Evolutionary conservation across 2,797 vertebrate genomes (phyloP).

Genomic region (Pipistrellus pygmaeus): DNA sequence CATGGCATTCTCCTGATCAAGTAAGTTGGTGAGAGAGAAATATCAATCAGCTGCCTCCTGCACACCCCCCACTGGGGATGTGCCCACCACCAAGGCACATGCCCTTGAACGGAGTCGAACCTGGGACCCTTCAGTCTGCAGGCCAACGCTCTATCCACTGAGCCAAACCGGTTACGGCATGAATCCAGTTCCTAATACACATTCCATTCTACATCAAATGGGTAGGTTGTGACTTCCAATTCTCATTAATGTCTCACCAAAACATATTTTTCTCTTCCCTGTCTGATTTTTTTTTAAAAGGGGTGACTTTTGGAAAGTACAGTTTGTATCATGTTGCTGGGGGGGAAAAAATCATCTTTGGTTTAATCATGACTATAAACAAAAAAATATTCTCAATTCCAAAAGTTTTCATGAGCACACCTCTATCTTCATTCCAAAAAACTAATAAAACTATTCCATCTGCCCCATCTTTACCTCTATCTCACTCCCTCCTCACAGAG

Average conservation of each 20-base stretch:
- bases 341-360: neutral
- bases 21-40: too few relatives aligned
- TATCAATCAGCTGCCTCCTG: too few relatives aligned
- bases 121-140: too few relatives aligned
- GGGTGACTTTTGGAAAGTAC: neutral
- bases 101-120: too few relatives aligned
- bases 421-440: neutral
- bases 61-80: too few relatives aligned
- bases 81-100: too few relatives aligned
- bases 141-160: too few relatives aligned
- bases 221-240: neutral
- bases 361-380: neutral
- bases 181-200: neutral
- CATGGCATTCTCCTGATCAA: neutral
- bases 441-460: neutral
- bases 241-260: conserved; percentile 6
- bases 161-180: too few relatives aligned
- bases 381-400: neutral
- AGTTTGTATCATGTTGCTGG: neutral
- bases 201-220: neutral
- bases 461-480: neutral
- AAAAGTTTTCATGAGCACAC: conserved; percentile 4
- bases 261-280: neutral
- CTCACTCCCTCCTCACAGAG: neutral
- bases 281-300: neutral